Evolutionary conservation across 2,888 invertebrate species (phyloP), one percentile per base, ranked within the genome.

Genomic region (Siphlonurus alternatus): DNA sequence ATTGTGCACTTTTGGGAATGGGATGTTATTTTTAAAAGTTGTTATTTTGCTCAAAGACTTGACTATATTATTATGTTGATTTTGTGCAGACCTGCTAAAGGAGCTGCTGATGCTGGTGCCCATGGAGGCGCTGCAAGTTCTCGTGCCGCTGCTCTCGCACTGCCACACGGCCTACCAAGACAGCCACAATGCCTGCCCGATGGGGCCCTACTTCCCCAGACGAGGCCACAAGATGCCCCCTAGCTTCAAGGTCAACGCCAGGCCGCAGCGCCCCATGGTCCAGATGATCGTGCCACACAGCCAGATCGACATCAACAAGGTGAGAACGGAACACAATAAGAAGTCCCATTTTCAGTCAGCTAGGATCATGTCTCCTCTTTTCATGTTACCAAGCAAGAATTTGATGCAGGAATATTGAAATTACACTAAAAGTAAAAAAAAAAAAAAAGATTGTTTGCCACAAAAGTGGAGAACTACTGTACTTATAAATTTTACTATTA

Each of bases 81-180:
- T 65, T 59, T 62, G 75, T 75, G 2, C 73, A 82, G 87, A 87
- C 71, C 83, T 89, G 25, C 77, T 92, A 53, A 87, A 88, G 70
- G 90, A 91, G 76, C 80, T 91, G 71, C 83, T 90, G 51, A 78
- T 88, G 75, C 81, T 88, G 59, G 86, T 88, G 73, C 89, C 91
- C 64, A 82, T 82, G 65, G 90, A 91, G 71, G 86, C 87, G 65
- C 85, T 93, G 69, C 85, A 86, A 70, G 87, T 89, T 67, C 78
- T 95, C 69, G 91, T 92, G 7, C 93, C 94, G 38, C 81, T 92
- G 69, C 80, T 94, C 67, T 87, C 88, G 23, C 89, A 92, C 74
- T 90, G 91, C 72, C 93, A 92, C 76, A 82, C 84, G 22, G 84
- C 86, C 10, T 86, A 87, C 71, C 89, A 89, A 72, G 88, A 88